Evolutionary conservation across 2,797 vertebrate genomes (phyloP).

Genomic region (Valencia hispanica): DNA sequence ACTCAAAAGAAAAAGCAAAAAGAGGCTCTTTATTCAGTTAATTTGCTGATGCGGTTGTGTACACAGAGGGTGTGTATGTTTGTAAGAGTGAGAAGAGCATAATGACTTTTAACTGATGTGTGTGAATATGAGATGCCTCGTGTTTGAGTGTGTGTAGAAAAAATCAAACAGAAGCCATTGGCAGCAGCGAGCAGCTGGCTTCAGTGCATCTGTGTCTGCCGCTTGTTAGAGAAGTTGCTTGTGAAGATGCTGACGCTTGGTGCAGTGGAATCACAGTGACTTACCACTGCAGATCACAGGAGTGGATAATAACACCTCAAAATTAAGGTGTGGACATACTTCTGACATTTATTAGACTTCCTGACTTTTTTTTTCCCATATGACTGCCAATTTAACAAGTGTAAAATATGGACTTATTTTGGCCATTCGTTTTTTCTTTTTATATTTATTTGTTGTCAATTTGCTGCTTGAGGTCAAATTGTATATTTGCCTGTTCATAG

Average conservation of each 20-base stretch:
- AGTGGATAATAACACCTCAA: conserved; percentile 4
- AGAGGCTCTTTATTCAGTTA: conserved; percentile 77
- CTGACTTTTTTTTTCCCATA: background rate
- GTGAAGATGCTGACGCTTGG: conserved; percentile 23
- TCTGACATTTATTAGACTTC: background rate
- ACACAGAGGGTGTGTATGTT: conserved; percentile 52
- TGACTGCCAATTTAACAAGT: background rate
- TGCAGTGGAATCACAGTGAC: background rate
- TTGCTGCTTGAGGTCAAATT: background rate
- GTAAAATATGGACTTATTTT: background rate
- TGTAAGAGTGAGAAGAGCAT: conserved; percentile 68
- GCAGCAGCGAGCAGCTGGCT: conserved; percentile 44
- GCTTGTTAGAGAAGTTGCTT: conserved; percentile 34
- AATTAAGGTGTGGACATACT: background rate
- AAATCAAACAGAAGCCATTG: conserved; percentile 52
- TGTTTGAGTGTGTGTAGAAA: conserved; percentile 43
- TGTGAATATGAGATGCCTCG: conserved; percentile 58
- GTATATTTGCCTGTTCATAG: background rate
- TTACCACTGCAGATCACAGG: background rate
- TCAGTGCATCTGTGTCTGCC: conserved; percentile 23
- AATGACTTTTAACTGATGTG: conserved; percentile 75
- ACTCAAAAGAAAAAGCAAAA: conserved; percentile 74
- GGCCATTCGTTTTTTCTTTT: background rate
- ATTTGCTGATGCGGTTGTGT: conserved; percentile 71
- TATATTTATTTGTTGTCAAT: background rate